Percentiles rank a stretch among this genome's conserved stretches.
Evolutionary conservation across 2,797 vertebrate species (phyloP).

Genomic region (Pipistrellus pygmaeus): DNA sequence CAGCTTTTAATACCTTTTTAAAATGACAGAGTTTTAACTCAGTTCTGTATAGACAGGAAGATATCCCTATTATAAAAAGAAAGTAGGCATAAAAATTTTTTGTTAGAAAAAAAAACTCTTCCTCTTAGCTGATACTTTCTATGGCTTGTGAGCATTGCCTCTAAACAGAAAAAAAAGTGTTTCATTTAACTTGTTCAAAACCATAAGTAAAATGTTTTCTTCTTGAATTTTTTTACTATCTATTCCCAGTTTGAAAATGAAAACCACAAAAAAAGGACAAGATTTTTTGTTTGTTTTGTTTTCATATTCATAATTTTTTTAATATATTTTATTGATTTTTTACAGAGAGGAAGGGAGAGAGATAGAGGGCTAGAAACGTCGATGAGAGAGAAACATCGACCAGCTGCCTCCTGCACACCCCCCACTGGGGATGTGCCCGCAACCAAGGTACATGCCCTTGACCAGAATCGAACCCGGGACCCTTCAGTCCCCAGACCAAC

Average conservation of each 20-base stretch:
- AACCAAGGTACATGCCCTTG: too few relatives aligned
- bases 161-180: background rate
- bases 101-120: background rate
- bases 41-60: background rate
- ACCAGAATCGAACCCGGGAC: too few relatives aligned
- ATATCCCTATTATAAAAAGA: background rate
- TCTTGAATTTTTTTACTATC: background rate
- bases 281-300: background rate
- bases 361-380: too few relatives aligned
- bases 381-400: too few relatives aligned
- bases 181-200: background rate
- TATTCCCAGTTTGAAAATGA: background rate
- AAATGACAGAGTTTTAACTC: background rate
- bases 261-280: rapidly evolving
- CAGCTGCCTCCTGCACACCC: too few relatives aligned
- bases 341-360: too few relatives aligned
- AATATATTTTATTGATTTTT: too few relatives aligned
- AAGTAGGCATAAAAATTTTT: background rate
- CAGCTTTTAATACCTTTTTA: background rate
- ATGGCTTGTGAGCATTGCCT: background rate
- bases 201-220: background rate
- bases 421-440: too few relatives aligned
- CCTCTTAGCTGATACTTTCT: background rate
- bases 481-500: too few relatives aligned
- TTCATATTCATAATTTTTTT: background rate